Base-by-base conservation (phyloP, 2,113 vertebrate genomes). In the Erythrocercus mccallii region DNA sequence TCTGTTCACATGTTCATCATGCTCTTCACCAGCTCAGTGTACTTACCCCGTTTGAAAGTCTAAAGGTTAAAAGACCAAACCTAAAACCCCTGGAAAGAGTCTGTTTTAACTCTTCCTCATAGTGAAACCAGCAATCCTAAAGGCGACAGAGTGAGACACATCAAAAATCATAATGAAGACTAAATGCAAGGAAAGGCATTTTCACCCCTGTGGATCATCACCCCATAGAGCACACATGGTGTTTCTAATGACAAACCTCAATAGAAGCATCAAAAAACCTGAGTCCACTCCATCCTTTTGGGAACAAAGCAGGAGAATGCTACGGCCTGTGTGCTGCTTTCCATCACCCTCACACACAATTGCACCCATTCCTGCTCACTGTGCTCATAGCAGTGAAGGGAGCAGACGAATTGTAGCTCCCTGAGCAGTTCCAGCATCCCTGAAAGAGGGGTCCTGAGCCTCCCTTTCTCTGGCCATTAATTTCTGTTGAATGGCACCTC, bases 1-100 rank as follows among this genome's bases (percentile, higher is more conserved):
- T 27, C 81, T 45, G 60, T 73, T 95, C 88, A 95, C 82, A 30
- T 88, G 89, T 90, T 85, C 68, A 25, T 94, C 91, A 76, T 51
- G 60, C 79, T 83, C 42, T 77, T 74, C 57, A 45, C 60, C 51
- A 94, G n/a, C 48, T 40, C 31, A 37, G 44, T 4, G 0, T 76
- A 35, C 47, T 86, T 85, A 47, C 38, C 62, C 31, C 4, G 47
- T 65, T 2, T 48, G 51, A 66, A 88, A 86, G 74, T 66, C 51
- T 86, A 74, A 95, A 92, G 51, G 68, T 90, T 86, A 83, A 82
- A 90, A 92, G 48, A 86, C 11, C 65, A 79, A 90, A 86, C 40
- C 16, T 86, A 83, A 93, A 86, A 78, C 68, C 76, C 57, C 74
- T 72, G 72, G 22, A 54, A 94, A 78, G 90, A 54, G 13, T 58